phyloP scores from a whole-genome alignment of 1,140 invertebrate species.

The Lasioglossum baleicum region DNA sequence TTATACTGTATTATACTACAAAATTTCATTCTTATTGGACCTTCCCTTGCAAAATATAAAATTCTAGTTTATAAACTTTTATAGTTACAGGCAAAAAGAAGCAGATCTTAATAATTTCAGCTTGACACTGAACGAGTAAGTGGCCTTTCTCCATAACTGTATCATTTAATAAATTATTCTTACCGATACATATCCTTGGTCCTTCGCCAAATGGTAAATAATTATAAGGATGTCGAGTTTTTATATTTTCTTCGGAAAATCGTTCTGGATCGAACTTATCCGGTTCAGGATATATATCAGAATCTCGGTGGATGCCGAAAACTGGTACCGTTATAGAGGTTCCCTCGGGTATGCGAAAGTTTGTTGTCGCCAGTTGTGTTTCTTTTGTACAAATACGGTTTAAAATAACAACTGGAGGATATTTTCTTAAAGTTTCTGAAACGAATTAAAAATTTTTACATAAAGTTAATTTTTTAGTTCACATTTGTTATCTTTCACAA shows the following conservation, averaged over 20 bases:
- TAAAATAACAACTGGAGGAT: slow-evolving; percentile 82
- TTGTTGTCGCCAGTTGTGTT: slow-evolving; percentile 81
- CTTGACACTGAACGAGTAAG: too few species aligned
- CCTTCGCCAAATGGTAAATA: slow-evolving; percentile 79
- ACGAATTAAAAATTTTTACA: too few species aligned
- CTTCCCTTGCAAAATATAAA: too few species aligned
- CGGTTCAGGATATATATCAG: slow-evolving; percentile 82
- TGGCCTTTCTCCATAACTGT: too few species aligned
- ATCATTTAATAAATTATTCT: too few species aligned
- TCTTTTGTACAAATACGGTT: slow-evolving; percentile 81
- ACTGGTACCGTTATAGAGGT: slow-evolving; percentile 82
- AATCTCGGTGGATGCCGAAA: slow-evolving; percentile 83
- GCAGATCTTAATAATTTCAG: too few species aligned
- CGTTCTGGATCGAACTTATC: slow-evolving; percentile 83
- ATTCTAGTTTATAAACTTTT: too few species aligned
- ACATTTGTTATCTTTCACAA: too few species aligned
- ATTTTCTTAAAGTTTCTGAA: slow-evolving; percentile 84
- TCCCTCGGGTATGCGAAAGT: slow-evolving; percentile 82
- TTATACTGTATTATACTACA: too few species aligned
- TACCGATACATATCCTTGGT: slow-evolving; percentile 82
- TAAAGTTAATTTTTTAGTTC: too few species aligned
- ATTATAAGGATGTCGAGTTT: slow-evolving; percentile 69
- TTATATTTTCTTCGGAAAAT: slow-evolving; percentile 73
- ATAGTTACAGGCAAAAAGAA: too few species aligned
- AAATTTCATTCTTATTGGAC: too few species aligned